Base-by-base conservation (phyloP, 2,888 invertebrate genomes). In the Pammene aurita region DNA sequence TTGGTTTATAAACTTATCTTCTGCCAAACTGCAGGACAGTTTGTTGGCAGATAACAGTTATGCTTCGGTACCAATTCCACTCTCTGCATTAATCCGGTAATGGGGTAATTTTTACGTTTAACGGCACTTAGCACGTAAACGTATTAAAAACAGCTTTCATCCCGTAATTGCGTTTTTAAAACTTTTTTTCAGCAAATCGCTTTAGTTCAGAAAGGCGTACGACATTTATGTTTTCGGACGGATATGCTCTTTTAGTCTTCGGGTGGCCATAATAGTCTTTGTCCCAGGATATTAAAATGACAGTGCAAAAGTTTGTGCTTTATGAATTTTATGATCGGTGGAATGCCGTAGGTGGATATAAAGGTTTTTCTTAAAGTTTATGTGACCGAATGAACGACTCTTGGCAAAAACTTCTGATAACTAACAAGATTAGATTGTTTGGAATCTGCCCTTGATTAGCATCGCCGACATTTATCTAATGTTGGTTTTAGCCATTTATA, bases 121-220 rank as follows among this genome's bases (percentile, higher is more conserved):
- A 50, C 57, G 63, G 58, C 58, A 56, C 44, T 16, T 44, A 67
- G 50, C 56, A 68, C 52, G 63, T 68, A 35, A 52, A 68, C 58
- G 63, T 58, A 68, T 68, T 68, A 68, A 68, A 52, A 63, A 64
- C 68, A 63, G 58, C 67, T 68, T 68, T 68, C 42, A 57, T 50
- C 63, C 13, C 63, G 57, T 68, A 68, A 68, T 68, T 68, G 50
- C 63, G 67, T 57, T 63, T 68, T 57, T 57, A 44, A 68, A 68
- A 67, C 0, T 4, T 26, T 26, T 26, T 26, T 26, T 26, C 26
- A 26, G 26, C 4, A 26, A 26, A 26, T 26, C 26, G 26, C 26
- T 26, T 26, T 26, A 26, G 26, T 26, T 4, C 26, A 26, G 26
- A 26, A 26, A 26, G 26, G 26, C 26, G 1, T 26, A 26, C 26